Conservation (phyloP, 2,113 vertebrate species). For the Ancistrus triradiatus region DNA sequence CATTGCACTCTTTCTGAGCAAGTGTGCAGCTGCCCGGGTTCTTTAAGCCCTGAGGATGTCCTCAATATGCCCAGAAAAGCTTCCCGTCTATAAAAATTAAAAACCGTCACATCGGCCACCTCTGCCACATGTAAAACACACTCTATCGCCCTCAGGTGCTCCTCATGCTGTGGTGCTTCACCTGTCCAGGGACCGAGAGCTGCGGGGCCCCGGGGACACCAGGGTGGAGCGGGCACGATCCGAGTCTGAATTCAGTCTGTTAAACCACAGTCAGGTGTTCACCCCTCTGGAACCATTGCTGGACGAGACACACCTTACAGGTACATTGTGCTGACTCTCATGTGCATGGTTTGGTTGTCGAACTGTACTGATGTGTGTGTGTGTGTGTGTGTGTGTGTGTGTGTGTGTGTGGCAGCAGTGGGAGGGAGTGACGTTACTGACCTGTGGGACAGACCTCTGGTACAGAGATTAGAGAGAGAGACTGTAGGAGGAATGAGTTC, state of each 20-base stretch:
- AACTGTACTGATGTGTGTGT: not conserved
- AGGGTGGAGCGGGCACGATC: not conserved
- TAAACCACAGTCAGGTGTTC: slow-evolving; percentile 29
- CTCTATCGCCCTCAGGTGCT: slow-evolving; percentile 1
- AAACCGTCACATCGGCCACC: too few species aligned
- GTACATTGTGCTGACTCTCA: slow-evolving; percentile 12
- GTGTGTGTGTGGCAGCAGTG: slow-evolving; percentile 14
- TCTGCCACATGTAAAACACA: too few species aligned
- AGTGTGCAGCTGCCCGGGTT: too few species aligned
- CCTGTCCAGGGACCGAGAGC: slow-evolving; percentile 36
- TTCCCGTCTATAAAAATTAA: too few species aligned
- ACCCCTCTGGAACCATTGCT: slow-evolving; percentile 38
- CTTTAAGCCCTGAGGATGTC: too few species aligned
- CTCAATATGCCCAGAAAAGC: too few species aligned
- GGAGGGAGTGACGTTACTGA: slow-evolving; percentile 20
- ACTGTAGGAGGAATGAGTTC: not conserved
- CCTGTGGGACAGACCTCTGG: slow-evolving; percentile 25
- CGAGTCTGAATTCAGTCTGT: slow-evolving; percentile 9
- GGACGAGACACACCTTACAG: slow-evolving; percentile 32
- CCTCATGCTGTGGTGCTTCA: slow-evolving; percentile 38
- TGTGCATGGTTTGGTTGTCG: not conserved
- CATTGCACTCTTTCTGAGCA: too few species aligned
- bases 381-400: slow-evolving; percentile 19
- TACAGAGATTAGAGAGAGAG: not conserved
- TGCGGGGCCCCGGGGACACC: not conserved